Conservation (phyloP, 2,888 invertebrate genomes). For the Coelinius sp. region DNA sequence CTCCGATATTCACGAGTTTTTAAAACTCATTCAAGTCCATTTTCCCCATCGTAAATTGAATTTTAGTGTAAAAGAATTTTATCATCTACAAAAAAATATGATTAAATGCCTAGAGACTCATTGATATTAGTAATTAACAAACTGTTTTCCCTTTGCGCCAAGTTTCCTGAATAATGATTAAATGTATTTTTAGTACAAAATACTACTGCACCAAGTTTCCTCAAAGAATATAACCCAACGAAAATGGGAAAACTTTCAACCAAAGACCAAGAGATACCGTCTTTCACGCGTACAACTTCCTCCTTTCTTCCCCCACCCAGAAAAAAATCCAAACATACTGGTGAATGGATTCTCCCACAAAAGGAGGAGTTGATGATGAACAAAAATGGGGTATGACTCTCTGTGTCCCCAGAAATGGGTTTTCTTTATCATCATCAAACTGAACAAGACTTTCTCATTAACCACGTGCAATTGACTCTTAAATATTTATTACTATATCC, state of each 20-base stretch:
- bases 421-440: background rate
- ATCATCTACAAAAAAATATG: background rate
- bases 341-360: background rate
- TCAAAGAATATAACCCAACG: background rate
- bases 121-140: too few species aligned
- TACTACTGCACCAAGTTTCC: background rate
- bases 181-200: too few species aligned
- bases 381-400: constrained; percentile 1
- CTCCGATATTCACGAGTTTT: background rate
- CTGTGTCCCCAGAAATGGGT: background rate
- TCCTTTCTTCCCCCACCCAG: background rate
- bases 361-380: constrained; percentile 6
- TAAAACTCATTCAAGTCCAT: background rate
- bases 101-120: too few species aligned
- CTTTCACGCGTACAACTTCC: background rate
- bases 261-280: background rate
- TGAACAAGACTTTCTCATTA: constrained; percentile 23
- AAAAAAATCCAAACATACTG: background rate
- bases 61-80: background rate
- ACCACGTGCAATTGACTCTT: background rate
- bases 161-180: too few species aligned
- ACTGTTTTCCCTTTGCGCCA: too few species aligned
- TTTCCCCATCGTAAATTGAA: background rate
- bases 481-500: background rate
- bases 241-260: constrained; percentile 2